Evolutionary conservation across 2,113 vertebrate species (phyloP), one percentile per base, ranked within the genome.

Genomic region (Elgaria multicarinata): DNA sequence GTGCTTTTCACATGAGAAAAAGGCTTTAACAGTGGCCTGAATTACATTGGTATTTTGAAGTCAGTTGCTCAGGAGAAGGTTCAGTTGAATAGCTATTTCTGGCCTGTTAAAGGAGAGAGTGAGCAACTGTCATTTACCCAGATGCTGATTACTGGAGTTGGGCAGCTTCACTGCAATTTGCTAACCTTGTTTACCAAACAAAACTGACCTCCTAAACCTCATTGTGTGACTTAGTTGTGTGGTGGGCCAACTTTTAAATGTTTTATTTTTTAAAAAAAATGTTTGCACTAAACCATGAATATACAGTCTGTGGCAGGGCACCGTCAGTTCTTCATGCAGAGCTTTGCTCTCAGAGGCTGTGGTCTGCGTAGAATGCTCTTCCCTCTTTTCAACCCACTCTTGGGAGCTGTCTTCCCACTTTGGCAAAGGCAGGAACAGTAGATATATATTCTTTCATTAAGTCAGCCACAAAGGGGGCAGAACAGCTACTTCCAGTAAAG

Each of bases 141-240:
- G 69, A 91, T 81, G 75, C 46, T 91, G 89, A 71, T 94, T 96
- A 93, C 83, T 94, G 77, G 92, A 94, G 92, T 53, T 82, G 76
- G 93, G 83, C 91, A 90, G 86, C 58, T 95, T 71, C 78, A 91
- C 90, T 92, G 74, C 89, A 93, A 80, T 93, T 94, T 93, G 76
- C 89, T 95, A 93, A 90, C 75, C 92, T 95, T 90, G 76, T 92
- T 94, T 95, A 83, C 92, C 92, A 93, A 93, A 93, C 90, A 74
- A 90, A 81, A 86, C 86, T 42, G n/a, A 69, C 72, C 85, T 91
- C 92, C 85, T 92, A 92, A 24, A 76, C 87, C 82, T 72, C 72
- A 0, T 78, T 89, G 36, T 89, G 53, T 92, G 91, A 94, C 94
- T 89, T 93, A 75, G 89, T 85, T 94, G 87, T 90, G 89, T 44